Conservation (phyloP, 2,113 vertebrate genomes). For the Redunca redunca region DNA sequence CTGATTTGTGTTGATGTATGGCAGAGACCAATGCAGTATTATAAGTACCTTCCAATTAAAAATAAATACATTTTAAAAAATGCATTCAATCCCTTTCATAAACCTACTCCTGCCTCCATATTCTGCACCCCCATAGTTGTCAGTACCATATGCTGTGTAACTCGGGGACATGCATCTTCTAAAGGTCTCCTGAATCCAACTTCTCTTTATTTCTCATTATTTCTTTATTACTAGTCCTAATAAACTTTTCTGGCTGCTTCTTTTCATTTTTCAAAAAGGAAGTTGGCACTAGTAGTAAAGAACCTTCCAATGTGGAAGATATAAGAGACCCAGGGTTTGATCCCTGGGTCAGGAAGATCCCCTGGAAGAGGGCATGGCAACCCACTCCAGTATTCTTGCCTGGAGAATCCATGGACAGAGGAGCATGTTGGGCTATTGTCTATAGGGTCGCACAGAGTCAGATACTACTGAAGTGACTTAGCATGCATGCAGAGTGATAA, state of each 20-base stretch:
- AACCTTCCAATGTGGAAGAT: neutral
- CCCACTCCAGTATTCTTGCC: neutral
- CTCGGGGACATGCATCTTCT: neutral
- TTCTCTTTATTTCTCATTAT: neutral
- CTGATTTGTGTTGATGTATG: neutral
- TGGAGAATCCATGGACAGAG: neutral
- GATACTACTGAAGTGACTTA: neutral
- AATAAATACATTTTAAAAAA: neutral
- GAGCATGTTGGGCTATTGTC: neutral
- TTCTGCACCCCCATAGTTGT: neutral
- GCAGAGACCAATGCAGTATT: neutral
- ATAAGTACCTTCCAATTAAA: neutral
- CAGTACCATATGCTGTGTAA: neutral
- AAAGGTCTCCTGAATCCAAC: neutral
- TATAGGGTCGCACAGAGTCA: accelerated
- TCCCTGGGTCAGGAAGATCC: neutral
- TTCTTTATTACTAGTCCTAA: neutral
- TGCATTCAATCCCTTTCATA: neutral
- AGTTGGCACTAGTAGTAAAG: neutral
- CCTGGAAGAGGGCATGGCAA: neutral
- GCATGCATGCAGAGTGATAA: neutral
- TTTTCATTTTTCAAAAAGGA: neutral
- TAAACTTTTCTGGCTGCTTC: neutral
- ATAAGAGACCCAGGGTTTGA: neutral
- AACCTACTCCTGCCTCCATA: neutral